Evolutionary conservation across 1,140 invertebrate species (phyloP), one percentile per base, ranked within the genome.

Genomic region (Episyrphus balteatus): DNA sequence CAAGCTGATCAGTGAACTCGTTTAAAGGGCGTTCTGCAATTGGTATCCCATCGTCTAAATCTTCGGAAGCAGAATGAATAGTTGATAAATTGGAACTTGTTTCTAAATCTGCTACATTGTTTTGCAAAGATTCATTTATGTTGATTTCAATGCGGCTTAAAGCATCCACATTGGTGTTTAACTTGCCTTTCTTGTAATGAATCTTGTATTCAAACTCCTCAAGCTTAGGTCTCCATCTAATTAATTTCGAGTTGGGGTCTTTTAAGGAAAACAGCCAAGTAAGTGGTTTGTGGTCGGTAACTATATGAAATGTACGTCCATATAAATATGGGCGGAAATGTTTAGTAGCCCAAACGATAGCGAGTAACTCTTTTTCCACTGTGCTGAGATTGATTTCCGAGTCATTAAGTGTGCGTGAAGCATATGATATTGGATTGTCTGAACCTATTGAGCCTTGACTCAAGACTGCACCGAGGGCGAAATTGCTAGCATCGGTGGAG

Each of bases 261-360:
- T 71, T 73, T 0, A 70, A 51, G 31, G 50, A 50, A 46, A 57
- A 56, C 36, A 77, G 49, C 61, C 64, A 71, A 51, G 48, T 42
- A 8, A 54, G 30, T 18, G 50, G 46, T 44, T 40, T 34, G 33
- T 51, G 42, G 30, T 52, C 50, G 1, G 51, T 53, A 2, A 42
- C 30, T 9, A 53, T 32, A 7, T 13, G 55, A 37, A 70, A 70
- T 51, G 51, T 51, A 39, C 42, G 42, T 6, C 65, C 62, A 33
- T 51, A 64, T 2, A 70, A 12, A 51, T 69, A 70, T 21, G 58
- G 59, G 47, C 65, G 31, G 48, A 73, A 74, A 41, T 71, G 53
- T 52, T 71, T 59, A 3, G 70, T 56, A 1, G 64, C 64, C 49
- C 57, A 61, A 17, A 77, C 50, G 0, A 67, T 55, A 0, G 54